phyloP scores from a whole-genome alignment of 2,888 invertebrate genomes.

The Platycheirus albimanus region DNA sequence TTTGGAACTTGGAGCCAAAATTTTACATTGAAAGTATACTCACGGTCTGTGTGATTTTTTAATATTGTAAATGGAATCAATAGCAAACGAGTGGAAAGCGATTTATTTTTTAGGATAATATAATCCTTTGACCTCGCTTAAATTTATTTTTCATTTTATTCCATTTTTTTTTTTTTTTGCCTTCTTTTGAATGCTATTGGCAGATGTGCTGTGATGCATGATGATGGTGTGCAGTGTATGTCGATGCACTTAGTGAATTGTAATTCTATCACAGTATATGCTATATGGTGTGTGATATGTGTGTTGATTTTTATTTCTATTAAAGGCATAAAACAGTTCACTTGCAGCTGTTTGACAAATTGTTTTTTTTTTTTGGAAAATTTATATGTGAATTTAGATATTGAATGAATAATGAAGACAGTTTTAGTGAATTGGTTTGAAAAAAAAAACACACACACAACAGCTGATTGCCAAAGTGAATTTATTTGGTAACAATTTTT shows the following conservation, averaged over 20 bases:
- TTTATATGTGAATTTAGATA: conserved; percentile 41
- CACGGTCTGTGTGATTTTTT: conserved; percentile 36
- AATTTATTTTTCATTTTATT: conserved; percentile 31
- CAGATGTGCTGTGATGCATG: conserved; percentile 63
- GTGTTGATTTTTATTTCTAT: conserved; percentile 32
- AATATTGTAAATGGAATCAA: conserved; percentile 70
- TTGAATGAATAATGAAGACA: conserved; percentile 37
- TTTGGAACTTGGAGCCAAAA: conserved; percentile 63
- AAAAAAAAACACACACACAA: neutral
- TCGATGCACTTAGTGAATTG: conserved; percentile 65
- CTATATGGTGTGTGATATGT: conserved; percentile 1
- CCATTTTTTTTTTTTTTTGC: conserved; percentile 11
- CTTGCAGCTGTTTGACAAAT: conserved; percentile 63
- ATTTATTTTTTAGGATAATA: conserved; percentile 50
- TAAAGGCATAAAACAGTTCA: conserved; percentile 23
- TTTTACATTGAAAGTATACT: conserved; percentile 22
- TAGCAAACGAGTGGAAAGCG: conserved; percentile 32
- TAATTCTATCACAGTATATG: conserved; percentile 68
- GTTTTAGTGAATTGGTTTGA: conserved; percentile 8
- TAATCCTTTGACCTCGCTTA: conserved; percentile 62
- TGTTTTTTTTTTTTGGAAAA: conserved; percentile 18
- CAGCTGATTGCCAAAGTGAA: conserved; percentile 31
- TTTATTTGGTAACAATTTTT: conserved; percentile 6
- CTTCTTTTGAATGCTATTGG: conserved; percentile 56
- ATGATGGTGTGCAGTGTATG: conserved; percentile 12